Evolutionary conservation across 2,113 vertebrate species (phyloP).

Genomic region (Ictalurus punctatus): DNA sequence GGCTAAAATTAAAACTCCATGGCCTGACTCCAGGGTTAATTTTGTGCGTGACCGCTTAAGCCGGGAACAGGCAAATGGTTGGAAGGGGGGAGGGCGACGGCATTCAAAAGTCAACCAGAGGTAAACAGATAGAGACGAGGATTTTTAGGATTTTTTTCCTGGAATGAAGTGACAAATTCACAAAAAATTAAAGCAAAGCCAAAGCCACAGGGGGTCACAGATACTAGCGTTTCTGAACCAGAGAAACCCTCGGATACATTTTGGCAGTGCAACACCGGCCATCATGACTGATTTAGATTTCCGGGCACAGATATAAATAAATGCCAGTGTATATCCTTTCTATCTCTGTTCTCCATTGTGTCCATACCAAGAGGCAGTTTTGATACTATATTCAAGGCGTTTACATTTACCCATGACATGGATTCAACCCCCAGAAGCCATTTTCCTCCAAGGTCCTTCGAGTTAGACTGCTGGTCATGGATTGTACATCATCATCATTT

Average conservation of each 20-base stretch:
- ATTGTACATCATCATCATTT: neutral
- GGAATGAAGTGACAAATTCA: neutral
- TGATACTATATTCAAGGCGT: neutral
- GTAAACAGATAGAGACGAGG: neutral
- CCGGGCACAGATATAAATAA: slow-evolving; percentile 33
- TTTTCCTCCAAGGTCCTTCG: neutral
- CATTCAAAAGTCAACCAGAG: neutral
- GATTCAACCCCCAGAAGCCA: neutral
- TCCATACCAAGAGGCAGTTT: slow-evolving; percentile 3
- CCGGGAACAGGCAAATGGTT: neutral
- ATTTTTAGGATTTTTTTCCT: neutral
- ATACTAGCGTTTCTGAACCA: neutral
- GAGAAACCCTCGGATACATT: slow-evolving; percentile 5
- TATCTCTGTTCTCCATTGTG: neutral
- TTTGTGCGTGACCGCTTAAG: slow-evolving; percentile 18
- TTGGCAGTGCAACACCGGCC: neutral
- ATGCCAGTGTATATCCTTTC: neutral
- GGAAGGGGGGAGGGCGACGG: neutral
- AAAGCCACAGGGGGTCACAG: neutral
- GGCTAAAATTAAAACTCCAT: slow-evolving; percentile 33
- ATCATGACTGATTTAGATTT: slow-evolving; percentile 4
- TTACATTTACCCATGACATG: slow-evolving; percentile 5
- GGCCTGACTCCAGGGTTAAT: slow-evolving; percentile 31
- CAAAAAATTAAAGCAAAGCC: slow-evolving; percentile 2
- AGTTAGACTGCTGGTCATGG: neutral